Base-by-base conservation (phyloP, 2,113 vertebrate genomes). In the Pedetes capensis region DNA sequence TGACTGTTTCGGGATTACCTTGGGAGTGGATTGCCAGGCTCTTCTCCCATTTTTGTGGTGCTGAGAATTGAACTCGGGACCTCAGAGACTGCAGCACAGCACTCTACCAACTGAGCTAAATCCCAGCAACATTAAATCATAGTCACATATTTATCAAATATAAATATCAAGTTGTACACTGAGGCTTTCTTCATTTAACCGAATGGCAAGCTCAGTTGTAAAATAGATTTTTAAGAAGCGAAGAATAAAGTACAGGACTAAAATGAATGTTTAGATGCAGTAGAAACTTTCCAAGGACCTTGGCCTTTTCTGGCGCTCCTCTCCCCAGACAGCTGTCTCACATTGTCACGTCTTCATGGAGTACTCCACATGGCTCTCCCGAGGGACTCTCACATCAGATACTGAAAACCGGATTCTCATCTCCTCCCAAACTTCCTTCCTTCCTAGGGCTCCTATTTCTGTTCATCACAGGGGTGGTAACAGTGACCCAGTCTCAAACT, bases 241-340 rank as follows among this genome's bases (percentile, higher is more conserved):
- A 80, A 92, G 49, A 89, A 79, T 47, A 71, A 94, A 90, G 68
- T 80, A 29, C 6, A 92, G 91, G 94, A 57, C 23, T 78, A 69
- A 87, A 89, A 87, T 89, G 47, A 83, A 71, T 17, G 23, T 66
- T 95, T 79, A 91, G 37, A 91, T 59, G 34, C 91, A 71, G n/a
- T 32, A 76, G 55, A 80, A 87, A 76, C 49, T 84, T 66, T 25
- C 47, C n/a, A 42, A 64, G 25, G n/a, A 68, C 93, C 78, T 57
- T 32, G 37, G 17, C 14, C 81, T 84, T 64, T 27, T 39, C 3
- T 47, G 25, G 2, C 0, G 68, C 42, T n/a, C 51, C 39, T 10
- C 37, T 59, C 44, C 32, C 39, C 68, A 86, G 51, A 59, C n/a
- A 76, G 68, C 8, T 37, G 14, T 32, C 69, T 63, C 49, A 44